Evolutionary conservation across 2,888 invertebrate species (phyloP), one percentile per base, ranked within the genome.

Genomic region (Geophilus truncorum): DNA sequence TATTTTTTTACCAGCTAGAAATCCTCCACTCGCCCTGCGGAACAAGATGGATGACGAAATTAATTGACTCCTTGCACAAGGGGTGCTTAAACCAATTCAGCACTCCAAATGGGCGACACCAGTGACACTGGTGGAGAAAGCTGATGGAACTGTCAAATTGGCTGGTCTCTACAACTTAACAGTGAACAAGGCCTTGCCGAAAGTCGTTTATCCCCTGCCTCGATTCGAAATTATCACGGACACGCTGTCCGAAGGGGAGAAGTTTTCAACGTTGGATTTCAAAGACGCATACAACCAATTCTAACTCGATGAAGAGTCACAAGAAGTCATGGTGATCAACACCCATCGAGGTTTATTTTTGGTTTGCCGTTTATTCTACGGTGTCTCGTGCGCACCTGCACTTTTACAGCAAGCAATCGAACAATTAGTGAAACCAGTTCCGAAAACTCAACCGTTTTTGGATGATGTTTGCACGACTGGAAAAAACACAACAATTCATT

Each of bases 141-240:
- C 32, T 30, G 34, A 77, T 12, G 77, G 77, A 7, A 30, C 77
- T 9, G 77, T 77, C 2, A 77, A 32, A n/a, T 77, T 77, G n/a
- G 77, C 77, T 4, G 77, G 77, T 10, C 34, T 77, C 1, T 77
- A 77, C 77, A 77, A 77, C n/a, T 32, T 28, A 9, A 77, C 77
- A n/a, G 18, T 77, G 6, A 77, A 77, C 77, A 77, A 77, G n/a
- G 30, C 28, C 6, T n/a, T 77, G 3, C 28, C 34, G 3, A 77
- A 30, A 30, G 77, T 30, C 10, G 10, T 32, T 3, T 32, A 30
- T 30, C 77, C 77, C 4, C 10, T 30, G 2, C 77, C 77, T 9
- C 28, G n/a, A 6, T 77, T 30, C 15, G 4, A 77, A 10, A 7
- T 30, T 30, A 77, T 77, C 5, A 32, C 30, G 6, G 32, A 10